A percentile compares a stretch with the other conserved stretches of the same genome.
These are phyloP conservation scores for Marasmarcha lunaedactyla DNA, from an alignment of 2,888 invertebrate genomes.

Conservation along the genomic window DNA sequence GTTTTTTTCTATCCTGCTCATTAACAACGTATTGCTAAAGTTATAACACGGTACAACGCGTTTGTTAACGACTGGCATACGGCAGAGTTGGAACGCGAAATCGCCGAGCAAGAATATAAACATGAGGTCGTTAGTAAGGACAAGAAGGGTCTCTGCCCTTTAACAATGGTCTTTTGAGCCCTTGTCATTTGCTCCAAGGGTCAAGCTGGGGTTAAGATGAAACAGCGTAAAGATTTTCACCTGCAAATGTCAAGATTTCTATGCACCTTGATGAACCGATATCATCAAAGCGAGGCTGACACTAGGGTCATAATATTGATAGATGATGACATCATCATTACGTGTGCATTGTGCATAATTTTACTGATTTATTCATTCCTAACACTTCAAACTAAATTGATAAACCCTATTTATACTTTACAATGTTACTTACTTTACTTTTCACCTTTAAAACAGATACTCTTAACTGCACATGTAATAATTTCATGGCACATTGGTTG, in stretches of 20 bases:
- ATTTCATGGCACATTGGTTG: constrained; percentile 19
- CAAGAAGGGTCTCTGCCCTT: too few relatives aligned
- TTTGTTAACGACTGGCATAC: too few relatives aligned
- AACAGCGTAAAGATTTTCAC: constrained; percentile 15
- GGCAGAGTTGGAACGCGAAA: too few relatives aligned
- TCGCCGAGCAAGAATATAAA: too few relatives aligned
- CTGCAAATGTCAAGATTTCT: constrained; percentile 20
- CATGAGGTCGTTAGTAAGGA: too few relatives aligned
- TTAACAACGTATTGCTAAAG: too few relatives aligned
- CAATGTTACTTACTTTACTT: too few relatives aligned
- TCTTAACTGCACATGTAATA: too few relatives aligned
- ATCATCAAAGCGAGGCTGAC: constrained; percentile 21
- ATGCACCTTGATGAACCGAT: constrained; percentile 23
- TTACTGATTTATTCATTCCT: constrained; percentile 1
- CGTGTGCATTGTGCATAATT: constrained; percentile 7
- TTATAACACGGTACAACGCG: too few relatives aligned
- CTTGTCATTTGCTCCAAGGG: constrained; percentile 7
- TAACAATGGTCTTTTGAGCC: constrained; percentile 3
- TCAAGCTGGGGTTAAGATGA: neutral
- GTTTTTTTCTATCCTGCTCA: too few relatives aligned
- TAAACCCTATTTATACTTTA: neutral
- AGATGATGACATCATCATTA: constrained; percentile 7
- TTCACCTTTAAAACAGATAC: too few relatives aligned
- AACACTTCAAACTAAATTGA: constrained; percentile 7
- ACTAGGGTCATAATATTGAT: constrained; percentile 21